phyloP scores from a whole-genome alignment of 2,888 invertebrate genomes.

The Cryptus viduatorius region DNA sequence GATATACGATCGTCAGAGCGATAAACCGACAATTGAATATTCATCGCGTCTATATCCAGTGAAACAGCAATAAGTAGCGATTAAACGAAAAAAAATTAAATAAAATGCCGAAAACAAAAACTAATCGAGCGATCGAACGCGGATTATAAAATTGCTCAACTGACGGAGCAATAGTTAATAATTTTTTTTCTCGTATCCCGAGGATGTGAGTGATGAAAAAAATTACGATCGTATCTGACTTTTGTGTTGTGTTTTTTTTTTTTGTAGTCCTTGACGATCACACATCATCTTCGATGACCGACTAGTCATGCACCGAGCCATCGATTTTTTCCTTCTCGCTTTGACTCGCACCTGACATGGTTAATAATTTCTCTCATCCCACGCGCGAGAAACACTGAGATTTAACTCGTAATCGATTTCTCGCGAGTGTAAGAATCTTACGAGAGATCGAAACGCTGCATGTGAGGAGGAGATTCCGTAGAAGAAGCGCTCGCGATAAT shows the following conservation, averaged over 20 bases:
- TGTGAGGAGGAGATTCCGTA: not conserved
- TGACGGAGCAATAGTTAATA: conserved; percentile 26
- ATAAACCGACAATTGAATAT: conserved; percentile 9
- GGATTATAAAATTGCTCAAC: conserved; percentile 11
- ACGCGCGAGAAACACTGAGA: conserved; percentile 1
- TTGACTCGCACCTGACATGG: conserved; percentile 3
- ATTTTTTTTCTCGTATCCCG: conserved; percentile 11
- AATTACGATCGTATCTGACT: conserved; percentile 20
- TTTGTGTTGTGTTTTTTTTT: conserved; percentile 20
- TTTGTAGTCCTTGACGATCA: conserved; percentile 42
- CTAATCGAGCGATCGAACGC: conserved; percentile 20
- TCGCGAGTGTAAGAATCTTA: conserved; percentile 19
- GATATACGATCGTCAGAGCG: not conserved
- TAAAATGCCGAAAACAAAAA: not conserved
- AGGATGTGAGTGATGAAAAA: not conserved
- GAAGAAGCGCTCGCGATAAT: not conserved
- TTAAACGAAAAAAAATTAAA: not conserved
- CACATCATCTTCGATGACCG: conserved; percentile 60
- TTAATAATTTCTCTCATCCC: not conserved
- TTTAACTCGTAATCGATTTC: conserved; percentile 17
- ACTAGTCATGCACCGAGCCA: conserved; percentile 74
- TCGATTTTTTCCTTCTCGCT: conserved; percentile 32
- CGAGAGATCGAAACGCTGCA: conserved; percentile 3
- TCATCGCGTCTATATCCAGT: conserved; percentile 12
- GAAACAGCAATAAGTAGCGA: conserved; percentile 43